Evolutionary conservation across 2,113 vertebrate species (phyloP).

Genomic region (Heterotilapia buettikoferi): DNA sequence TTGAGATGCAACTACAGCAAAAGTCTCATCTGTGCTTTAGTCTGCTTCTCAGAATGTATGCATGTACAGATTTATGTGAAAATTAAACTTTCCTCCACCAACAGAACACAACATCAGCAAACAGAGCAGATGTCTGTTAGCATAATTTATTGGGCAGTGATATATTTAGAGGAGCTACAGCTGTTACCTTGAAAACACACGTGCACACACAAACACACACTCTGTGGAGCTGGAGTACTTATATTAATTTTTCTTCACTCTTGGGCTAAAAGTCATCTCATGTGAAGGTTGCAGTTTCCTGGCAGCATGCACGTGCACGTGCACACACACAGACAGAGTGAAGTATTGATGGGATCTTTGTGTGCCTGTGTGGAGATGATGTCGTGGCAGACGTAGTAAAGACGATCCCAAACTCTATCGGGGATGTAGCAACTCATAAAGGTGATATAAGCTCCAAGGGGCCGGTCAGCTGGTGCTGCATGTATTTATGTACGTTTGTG

Average conservation of each 20-base stretch:
- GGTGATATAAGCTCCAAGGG: slow-evolving; percentile 25
- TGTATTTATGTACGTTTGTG: neutral
- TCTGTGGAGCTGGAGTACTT: neutral
- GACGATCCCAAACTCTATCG: neutral
- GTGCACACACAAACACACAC: fast-evolving
- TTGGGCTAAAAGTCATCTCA: neutral
- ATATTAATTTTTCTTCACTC: neutral
- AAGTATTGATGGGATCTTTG: neutral
- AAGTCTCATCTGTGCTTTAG: neutral
- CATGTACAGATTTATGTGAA: neutral
- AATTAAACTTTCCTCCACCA: neutral
- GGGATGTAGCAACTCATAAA: slow-evolving; percentile 37
- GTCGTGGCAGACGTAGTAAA: slow-evolving; percentile 7
- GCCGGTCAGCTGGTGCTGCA: neutral
- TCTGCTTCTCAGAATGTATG: neutral
- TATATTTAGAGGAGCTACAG: neutral
- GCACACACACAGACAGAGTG: neutral
- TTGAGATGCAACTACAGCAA: neutral
- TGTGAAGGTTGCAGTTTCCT: slow-evolving; percentile 2
- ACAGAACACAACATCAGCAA: neutral
- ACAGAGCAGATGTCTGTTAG: neutral
- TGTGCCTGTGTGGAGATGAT: neutral
- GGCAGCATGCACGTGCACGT: neutral
- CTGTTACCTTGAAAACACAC: neutral
- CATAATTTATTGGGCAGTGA: neutral